Evolutionary conservation across 1,140 invertebrate species (phyloP).

Genomic region (Pseudoatta argentina): DNA sequence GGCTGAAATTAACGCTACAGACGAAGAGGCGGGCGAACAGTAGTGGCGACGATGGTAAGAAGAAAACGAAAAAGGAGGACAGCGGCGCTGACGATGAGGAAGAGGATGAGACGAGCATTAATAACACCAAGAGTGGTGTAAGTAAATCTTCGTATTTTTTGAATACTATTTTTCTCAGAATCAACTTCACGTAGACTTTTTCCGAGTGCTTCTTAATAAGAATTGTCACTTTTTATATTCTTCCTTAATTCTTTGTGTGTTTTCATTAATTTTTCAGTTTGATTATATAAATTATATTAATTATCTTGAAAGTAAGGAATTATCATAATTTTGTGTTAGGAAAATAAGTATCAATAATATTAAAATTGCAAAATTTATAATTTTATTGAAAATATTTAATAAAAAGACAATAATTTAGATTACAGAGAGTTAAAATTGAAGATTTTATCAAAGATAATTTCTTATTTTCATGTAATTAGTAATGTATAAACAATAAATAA

Average conservation of each 20-base stretch:
- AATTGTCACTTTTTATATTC: neutral
- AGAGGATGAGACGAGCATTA: conserved; percentile 87
- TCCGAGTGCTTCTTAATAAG: neutral
- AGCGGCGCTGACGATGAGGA: conserved; percentile 89
- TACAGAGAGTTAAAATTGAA: conserved; percentile 1
- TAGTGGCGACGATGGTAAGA: conserved; percentile 88
- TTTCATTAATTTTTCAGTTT: conserved; percentile 10
- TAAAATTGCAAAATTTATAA: neutral
- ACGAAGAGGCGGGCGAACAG: conserved; percentile 92
- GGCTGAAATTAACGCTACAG: conserved; percentile 95
- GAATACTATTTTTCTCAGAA: conserved; percentile 60
- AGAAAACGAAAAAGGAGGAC: conserved; percentile 88
- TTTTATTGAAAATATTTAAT: neutral
- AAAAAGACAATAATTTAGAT: conserved; percentile 4
- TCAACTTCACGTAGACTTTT: neutral
- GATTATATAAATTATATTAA: neutral
- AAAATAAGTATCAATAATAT: neutral
- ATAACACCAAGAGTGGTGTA: conserved; percentile 86
- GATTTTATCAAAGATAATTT: neutral
- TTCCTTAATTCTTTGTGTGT: neutral
- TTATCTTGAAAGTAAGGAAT: neutral
- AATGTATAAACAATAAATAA: conserved; percentile 12
- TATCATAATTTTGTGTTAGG: neutral
- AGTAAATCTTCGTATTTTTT: conserved; percentile 63
- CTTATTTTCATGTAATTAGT: neutral